Conservation (phyloP, 1,140 invertebrate species). For the Oscheius sp. region DNA sequence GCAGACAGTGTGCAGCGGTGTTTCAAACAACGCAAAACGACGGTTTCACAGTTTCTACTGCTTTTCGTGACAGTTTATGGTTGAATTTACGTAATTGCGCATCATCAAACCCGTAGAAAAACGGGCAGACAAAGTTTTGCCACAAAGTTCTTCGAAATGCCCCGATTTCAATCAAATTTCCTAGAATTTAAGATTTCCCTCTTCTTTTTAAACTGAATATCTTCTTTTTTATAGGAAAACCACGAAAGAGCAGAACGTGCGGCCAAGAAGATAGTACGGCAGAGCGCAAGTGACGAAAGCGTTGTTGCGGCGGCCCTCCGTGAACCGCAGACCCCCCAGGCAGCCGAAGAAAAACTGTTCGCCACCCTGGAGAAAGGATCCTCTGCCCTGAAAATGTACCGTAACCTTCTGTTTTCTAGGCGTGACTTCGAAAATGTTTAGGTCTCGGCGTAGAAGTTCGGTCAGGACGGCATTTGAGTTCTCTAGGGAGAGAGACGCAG, state of each 20-base stretch:
- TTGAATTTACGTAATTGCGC: too few relatives aligned
- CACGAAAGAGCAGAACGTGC: not conserved
- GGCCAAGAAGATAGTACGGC: not conserved
- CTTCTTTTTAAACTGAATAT: too few relatives aligned
- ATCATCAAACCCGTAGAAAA: too few relatives aligned
- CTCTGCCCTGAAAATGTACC: not conserved
- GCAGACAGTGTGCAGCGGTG: too few relatives aligned
- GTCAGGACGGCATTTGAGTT: not conserved
- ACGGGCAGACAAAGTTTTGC: too few relatives aligned
- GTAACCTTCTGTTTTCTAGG: too few relatives aligned
- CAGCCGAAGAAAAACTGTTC: not conserved
- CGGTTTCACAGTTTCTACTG: too few relatives aligned
- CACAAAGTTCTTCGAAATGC: too few relatives aligned
- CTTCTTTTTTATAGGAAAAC: not conserved
- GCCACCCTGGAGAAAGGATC: not conserved
- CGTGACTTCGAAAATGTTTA: not conserved
- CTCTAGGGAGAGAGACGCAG: not conserved
- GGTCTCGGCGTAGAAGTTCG: not conserved
- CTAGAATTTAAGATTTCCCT: too few relatives aligned
- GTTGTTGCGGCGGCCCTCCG: not conserved
- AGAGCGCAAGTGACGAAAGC: not conserved
- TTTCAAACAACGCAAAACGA: too few relatives aligned
- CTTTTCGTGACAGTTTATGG: too few relatives aligned
- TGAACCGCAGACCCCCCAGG: not conserved
- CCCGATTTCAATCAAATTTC: too few relatives aligned